Evolutionary conservation across 92 coral and sea anemone species (phyloP), one percentile per base, ranked within the genome.

Genomic region (Actinostola sp.): DNA sequence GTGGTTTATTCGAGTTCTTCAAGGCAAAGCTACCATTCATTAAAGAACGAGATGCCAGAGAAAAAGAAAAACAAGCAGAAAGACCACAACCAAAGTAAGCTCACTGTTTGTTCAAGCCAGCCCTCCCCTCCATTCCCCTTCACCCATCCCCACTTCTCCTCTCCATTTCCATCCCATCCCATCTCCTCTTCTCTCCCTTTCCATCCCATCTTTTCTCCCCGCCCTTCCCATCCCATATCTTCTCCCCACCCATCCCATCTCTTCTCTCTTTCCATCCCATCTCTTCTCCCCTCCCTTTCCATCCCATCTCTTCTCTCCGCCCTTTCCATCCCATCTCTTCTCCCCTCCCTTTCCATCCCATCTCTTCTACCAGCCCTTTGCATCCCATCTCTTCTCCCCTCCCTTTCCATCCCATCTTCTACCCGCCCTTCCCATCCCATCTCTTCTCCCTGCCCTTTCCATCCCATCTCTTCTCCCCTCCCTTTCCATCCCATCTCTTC

Each of bases 1-100:
- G 98, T 55, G 98, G 97, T 17, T 71, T 94, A 61, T 92, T 91
- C 67, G 98, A 94, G 73, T 94, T 94, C 72, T 94, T 88, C 87
- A 94, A 94, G 66, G 93, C 94, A 44, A 94, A 94, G 80, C 30
- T 94, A 36, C 87, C 89, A 63, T 94, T 81, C 63, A 91, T 94
- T 31, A 94, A 94, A 77, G 90, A 91, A 46, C 78, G 98, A 11
- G 98, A 94, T 6, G 86, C 67, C 57, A 81, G 89, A 26, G 90
- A 89, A 14, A 88, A 88, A 74, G 83, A 82, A 34, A 81, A 80
- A 48, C 85, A 72, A 29, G 80, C 34, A 8, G 52, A 64, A 25
- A 64, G 53, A 66, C 44, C 29, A 12, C 59, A 8, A 4, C 50
- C 77, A 36, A 52, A 19, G 67, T 71, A 31, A 71, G 63, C 17